Base-by-base conservation (phyloP, 2,888 invertebrate genomes). In the Machimus atricapillus region DNA sequence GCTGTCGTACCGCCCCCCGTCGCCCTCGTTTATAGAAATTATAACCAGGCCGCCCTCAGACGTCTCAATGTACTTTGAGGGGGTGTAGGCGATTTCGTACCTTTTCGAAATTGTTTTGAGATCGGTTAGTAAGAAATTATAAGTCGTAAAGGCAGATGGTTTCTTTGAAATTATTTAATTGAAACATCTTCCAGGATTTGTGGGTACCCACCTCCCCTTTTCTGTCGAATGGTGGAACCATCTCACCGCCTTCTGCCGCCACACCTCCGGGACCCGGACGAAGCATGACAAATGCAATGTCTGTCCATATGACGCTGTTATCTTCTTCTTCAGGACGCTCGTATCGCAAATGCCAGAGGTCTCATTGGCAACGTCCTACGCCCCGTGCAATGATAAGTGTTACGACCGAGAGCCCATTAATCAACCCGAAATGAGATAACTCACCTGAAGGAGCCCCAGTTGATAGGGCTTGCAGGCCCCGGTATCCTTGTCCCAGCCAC, bases 401-500 rank as follows among this genome's bases (percentile, higher is more conserved):
- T 76, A 86, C 43, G 43, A 82, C 78, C 74, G 87, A 87, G 78
- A 85, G 34, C 85, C 87, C 46, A 88, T 81, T 87, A 86, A 86
- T 73, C 79, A 86, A 43, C 37, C 12, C 8, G 76, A 74, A 37
- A 66, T 19, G 73, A 74, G 76, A 87, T 46, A 74, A 89, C 89
- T 90, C 89, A 90, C 91, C 91, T 91, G 91, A 88, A 93, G 89
- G 93, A 93, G 96, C 95, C 97, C 97, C 89, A 97, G 95, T 90
- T 95, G 95, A 91, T 97, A 98, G 23, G 97, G 97, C 90, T 97
- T 96, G 93, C 98, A 98, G 85, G 96, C 95, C 88, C 96, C 96
- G 27, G 95, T 95, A 89, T 98, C 97, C 90, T 97, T 96, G 91
- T 98, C 98, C 98, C 98, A 98, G 56, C 98, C 98, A 91, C 98